phyloP scores from a whole-genome alignment of 2,113 vertebrate species.

The Tachysurus fulvidraco region DNA sequence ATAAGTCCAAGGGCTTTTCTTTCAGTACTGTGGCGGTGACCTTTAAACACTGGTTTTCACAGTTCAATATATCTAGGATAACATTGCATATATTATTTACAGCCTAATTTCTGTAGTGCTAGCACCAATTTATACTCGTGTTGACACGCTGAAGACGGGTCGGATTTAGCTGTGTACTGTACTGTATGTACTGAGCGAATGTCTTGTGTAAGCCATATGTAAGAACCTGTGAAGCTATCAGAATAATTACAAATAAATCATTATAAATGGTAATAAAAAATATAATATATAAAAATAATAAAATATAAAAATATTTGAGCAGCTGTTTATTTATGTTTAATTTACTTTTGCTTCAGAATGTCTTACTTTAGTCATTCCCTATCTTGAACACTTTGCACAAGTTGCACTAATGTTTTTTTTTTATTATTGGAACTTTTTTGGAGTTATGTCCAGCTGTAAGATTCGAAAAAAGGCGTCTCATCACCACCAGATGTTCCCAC shows the following conservation, averaged over 20 bases:
- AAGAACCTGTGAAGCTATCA: not conserved
- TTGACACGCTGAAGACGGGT: not conserved
- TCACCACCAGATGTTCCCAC: not conserved
- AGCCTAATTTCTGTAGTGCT: not conserved
- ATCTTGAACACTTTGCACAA: not conserved
- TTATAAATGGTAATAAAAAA: not conserved
- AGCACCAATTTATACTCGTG: not conserved
- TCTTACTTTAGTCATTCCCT: not conserved
- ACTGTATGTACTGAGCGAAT: not conserved
- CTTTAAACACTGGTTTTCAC: conserved; percentile 14
- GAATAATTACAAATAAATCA: not conserved
- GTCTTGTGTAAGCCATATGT: not conserved
- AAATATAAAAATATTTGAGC: not conserved
- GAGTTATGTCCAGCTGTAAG: not conserved
- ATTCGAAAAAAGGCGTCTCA: not conserved
- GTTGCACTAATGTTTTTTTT: not conserved
- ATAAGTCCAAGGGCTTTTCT: conserved; percentile 6
- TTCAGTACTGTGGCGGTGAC: not conserved
- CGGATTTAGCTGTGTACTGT: not conserved
- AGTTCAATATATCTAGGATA: not conserved
- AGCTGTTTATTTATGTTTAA: not conserved
- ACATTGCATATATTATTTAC: not conserved
- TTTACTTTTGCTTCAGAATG: not conserved
- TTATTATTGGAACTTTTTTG: not conserved
- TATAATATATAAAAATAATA: too few species aligned